Base-by-base conservation (phyloP, 2,113 vertebrate species). In the Gallinago paraguaiae region DNA sequence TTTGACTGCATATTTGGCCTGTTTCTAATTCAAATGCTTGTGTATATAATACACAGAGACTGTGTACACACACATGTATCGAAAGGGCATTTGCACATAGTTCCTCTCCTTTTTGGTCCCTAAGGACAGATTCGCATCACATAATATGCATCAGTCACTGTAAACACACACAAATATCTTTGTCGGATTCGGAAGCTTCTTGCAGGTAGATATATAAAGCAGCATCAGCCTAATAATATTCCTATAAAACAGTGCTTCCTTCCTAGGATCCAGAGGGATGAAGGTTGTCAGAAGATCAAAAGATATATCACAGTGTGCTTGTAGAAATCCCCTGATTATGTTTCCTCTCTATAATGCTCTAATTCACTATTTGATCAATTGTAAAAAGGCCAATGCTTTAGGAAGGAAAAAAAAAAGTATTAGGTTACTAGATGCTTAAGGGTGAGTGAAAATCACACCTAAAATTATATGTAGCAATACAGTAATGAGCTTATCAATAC, bases 271-370 rank as follows among this genome's bases (percentile, higher is more conserved):
- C 96, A 97, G 95, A 93, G 94, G 97, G 97, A 98, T 96, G 97
- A 97, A 97, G 96, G 97, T 93, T 97, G 97, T 98, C 97, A 97
- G 97, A 97, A 98, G 97, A 98, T 98, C 97, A 98, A 98, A 98
- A 96, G 96, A 95, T 95, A 95, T 97, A 97, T 98, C 98, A 97
- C 95, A 97, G 96, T 90, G 83, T 94, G 93, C 97, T 97, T 97
- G 97, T 97, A 97, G 93, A 95, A 96, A 97, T 96, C 95, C 96
- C 96, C 88, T 96, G 96, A 97, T 98, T 97, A 93, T 90, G 68
- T 96, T 96, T 96, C 96, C 95, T 97, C 76, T 96, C 86, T 94
- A 97, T 97, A 98, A 98, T 95, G 96, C 93, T 97, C 95, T 97
- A 97, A 98, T 98, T 98, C 96, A 96, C 95, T 97, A 97, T 98